Evolutionary conservation across 2,113 vertebrate genomes (phyloP).

Genomic region (Gnathonemus longibarbis): DNA sequence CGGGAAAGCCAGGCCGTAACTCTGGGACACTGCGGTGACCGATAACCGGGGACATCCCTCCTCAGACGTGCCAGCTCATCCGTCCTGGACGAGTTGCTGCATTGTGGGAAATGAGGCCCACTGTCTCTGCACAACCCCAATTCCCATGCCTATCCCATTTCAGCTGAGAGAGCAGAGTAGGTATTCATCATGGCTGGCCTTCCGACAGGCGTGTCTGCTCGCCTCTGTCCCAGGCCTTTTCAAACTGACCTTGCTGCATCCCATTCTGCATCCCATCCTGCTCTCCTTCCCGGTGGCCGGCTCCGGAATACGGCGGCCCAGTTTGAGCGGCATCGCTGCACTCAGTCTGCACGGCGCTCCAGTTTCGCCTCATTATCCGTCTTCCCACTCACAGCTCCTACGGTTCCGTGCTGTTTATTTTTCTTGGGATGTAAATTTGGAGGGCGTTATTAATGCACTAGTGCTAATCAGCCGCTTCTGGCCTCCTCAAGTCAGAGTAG

Average conservation of each 20-base stretch:
- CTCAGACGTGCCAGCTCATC: background rate
- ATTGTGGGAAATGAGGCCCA: background rate
- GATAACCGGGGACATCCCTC: background rate
- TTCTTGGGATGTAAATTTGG: constrained; percentile 9
- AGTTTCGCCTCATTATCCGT: background rate
- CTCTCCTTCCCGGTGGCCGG: background rate
- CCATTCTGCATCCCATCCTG: background rate
- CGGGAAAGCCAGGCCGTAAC: background rate
- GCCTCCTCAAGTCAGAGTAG: background rate
- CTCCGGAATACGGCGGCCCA: background rate
- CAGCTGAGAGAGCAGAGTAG: background rate
- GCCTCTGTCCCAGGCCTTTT: background rate
- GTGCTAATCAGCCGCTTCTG: background rate
- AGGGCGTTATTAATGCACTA: constrained; percentile 11
- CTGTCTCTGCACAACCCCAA: background rate
- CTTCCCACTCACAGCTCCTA: background rate
- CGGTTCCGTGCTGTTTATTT: background rate
- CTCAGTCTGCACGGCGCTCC: background rate
- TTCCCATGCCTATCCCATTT: background rate
- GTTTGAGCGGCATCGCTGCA: background rate
- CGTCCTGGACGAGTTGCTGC: background rate
- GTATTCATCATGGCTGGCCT: background rate
- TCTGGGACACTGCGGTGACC: background rate
- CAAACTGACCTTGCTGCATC: background rate
- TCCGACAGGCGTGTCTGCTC: background rate